A percentile compares a stretch with the other conserved stretches of the same genome.
Evolutionary conservation across 2,888 invertebrate species (phyloP).

Genomic region (Corythucha ciliata): DNA sequence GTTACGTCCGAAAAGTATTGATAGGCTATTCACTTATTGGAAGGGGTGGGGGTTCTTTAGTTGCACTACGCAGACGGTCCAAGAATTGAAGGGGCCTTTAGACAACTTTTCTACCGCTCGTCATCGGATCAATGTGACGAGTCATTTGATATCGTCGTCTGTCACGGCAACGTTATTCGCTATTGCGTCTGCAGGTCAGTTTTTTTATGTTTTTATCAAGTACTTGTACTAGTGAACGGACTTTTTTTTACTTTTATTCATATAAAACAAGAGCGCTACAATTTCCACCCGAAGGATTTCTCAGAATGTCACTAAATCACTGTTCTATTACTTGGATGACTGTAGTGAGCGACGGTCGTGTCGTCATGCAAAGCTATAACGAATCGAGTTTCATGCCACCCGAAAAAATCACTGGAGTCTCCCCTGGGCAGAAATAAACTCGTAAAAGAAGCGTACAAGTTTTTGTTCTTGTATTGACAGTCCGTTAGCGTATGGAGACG

Average conservation of each 20-base stretch:
- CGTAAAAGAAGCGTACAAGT: too few species aligned
- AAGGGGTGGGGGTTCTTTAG: too few species aligned
- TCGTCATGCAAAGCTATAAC: conserved; percentile 68
- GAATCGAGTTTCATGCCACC: conserved; percentile 87
- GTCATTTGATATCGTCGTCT: conserved; percentile 82
- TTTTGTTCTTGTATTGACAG: too few species aligned
- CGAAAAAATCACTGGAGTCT: conserved; percentile 57
- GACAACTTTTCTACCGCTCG: conserved; percentile 87
- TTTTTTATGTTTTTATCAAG: not conserved
- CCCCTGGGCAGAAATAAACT: too few species aligned
- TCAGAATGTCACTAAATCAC: conserved; percentile 82
- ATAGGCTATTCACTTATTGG: too few species aligned
- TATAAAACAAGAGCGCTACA: conserved; percentile 79
- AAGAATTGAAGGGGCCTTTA: conserved; percentile 90
- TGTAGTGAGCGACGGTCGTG: conserved; percentile 77
- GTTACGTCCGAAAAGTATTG: too few species aligned
- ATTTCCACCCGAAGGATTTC: conserved; percentile 94
- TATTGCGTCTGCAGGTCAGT: conserved; percentile 81
- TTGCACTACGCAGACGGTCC: conserved; percentile 83
- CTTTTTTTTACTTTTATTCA: too few species aligned
- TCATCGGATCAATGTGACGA: conserved; percentile 67
- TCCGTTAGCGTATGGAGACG: too few species aligned
- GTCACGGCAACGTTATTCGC: conserved; percentile 96
- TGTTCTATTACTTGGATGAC: conserved; percentile 88
- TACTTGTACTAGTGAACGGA: not conserved